phyloP scores from a whole-genome alignment of 2,888 invertebrate species.

The Plagodis dolabraria region DNA sequence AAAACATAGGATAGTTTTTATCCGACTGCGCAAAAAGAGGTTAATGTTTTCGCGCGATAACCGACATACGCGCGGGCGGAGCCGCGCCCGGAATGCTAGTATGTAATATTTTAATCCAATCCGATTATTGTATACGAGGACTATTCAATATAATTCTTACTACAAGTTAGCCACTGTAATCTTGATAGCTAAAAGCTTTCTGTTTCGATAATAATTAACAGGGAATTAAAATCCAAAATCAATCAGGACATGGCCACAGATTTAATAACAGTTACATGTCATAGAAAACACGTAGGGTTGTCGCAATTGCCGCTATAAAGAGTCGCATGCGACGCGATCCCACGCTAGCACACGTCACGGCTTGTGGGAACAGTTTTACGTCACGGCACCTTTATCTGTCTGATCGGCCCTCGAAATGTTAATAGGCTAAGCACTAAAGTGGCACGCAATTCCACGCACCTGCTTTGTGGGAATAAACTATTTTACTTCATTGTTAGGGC shows the following conservation, averaged over 20 bases:
- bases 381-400: constrained; percentile 41
- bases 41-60: too few species aligned
- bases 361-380: constrained; percentile 54
- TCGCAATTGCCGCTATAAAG: constrained; percentile 42
- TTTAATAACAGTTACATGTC: background rate
- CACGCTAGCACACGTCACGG: constrained; percentile 35
- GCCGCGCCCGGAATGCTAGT: too few species aligned
- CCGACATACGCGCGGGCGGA: too few species aligned
- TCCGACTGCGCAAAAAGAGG: too few species aligned
- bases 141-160: too few species aligned
- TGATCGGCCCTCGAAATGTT: constrained; percentile 66
- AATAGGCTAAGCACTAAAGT: constrained; percentile 50
- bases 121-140: too few species aligned
- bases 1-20: too few species aligned
- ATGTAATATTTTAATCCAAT: too few species aligned
- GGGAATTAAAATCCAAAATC: constrained; percentile 15
- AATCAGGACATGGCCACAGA: constrained; percentile 16
- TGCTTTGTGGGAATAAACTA: constrained; percentile 27
- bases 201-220: too few species aligned
- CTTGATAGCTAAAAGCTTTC: too few species aligned
- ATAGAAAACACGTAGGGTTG: constrained; percentile 38
- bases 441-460: constrained; percentile 35
- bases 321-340: constrained; percentile 42
- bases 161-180: too few species aligned
- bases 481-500: constrained; percentile 16